These are phyloP conservation scores for Agrotis puta DNA, from an alignment of 2,888 invertebrate genomes.

Conservation along the genomic window DNA sequence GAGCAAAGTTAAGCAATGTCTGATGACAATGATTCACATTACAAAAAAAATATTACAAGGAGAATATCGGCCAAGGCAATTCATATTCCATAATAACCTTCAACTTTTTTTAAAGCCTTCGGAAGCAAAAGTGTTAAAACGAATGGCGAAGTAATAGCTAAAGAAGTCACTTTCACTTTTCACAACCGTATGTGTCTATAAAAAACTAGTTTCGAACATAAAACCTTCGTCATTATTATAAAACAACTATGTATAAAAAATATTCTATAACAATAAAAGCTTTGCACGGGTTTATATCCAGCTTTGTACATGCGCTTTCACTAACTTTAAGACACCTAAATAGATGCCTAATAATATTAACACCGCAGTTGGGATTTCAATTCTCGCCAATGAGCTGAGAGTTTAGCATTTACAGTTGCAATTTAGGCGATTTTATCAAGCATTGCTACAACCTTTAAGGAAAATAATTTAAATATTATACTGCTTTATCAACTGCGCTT, in stretches of 20 bases:
- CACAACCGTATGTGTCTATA: slow-evolving; percentile 3
- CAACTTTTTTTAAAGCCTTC: slow-evolving; percentile 7
- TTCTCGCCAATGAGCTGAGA: background rate
- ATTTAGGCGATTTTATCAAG: background rate
- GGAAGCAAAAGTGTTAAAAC: slow-evolving; percentile 34
- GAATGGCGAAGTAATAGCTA: slow-evolving; percentile 24
- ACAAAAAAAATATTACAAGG: background rate
- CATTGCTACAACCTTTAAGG: background rate
- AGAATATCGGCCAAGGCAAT: background rate
- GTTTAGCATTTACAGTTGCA: background rate
- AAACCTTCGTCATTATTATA: slow-evolving; percentile 36
- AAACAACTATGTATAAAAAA: slow-evolving; percentile 4
- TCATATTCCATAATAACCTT: background rate
- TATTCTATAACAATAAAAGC: background rate
- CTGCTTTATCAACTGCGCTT: background rate
- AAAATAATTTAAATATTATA: slow-evolving; percentile 5
- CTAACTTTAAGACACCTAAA: background rate
- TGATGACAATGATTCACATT: too few species aligned
- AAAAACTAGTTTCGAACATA: slow-evolving; percentile 53
- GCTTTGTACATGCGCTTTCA: background rate
- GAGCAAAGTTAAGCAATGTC: too few species aligned
- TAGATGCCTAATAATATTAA: background rate
- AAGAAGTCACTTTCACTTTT: slow-evolving; percentile 51
- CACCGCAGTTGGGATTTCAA: background rate
- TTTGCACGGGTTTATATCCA: background rate